Evolutionary conservation across 2,113 vertebrate species (phyloP), one percentile per base, ranked within the genome.

Genomic region (Python bivittatus): DNA sequence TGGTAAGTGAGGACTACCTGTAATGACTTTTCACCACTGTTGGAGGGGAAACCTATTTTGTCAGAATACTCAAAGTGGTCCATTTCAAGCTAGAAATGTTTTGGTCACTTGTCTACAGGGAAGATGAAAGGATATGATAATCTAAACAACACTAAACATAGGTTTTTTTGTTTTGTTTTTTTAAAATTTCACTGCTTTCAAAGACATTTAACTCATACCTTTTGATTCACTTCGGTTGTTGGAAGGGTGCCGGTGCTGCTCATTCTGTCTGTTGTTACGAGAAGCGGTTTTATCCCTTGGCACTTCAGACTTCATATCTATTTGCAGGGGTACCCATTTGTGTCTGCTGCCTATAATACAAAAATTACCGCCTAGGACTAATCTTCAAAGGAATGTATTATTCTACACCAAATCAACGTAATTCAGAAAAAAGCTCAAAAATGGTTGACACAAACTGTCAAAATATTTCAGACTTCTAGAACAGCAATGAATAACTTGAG

Each of bases 321-420:
- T 99, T 97, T 99, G 99, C 94, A 99, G 97, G 8, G 99, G 99
- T 96, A 99, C 99, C 99, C 99, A 99, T 97, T 98, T 99, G 96
- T 99, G 99, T 97, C 99, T 99, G 97, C 98, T 99, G 94, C 99
- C 99, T 99, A 97, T 54, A 96, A 96, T 11, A 96, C 95, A 94
- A 94, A 93, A 38, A 93, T 94, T 44, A 95, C 79, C 88, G 42
- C 17, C 44, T 83, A 85, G 94, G 89, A 96, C 86, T 42, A 91
- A 93, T 83, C 90, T 95, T 92, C 89, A 60, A 92, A 58, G 90
- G 27, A 57, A 95, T 9, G 27, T 29, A 79, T 79, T 29, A 13
- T 22, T 84, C 33, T 38, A 20, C 13, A 38, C 38, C 27, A n/a
- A 57, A 56, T 7, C 10, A 54, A 54, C 13, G 0, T 2, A 85